These are phyloP conservation scores for Bathynomus jamesi DNA, from an alignment of 1,140 invertebrate species.

Conservation along the genomic window DNA sequence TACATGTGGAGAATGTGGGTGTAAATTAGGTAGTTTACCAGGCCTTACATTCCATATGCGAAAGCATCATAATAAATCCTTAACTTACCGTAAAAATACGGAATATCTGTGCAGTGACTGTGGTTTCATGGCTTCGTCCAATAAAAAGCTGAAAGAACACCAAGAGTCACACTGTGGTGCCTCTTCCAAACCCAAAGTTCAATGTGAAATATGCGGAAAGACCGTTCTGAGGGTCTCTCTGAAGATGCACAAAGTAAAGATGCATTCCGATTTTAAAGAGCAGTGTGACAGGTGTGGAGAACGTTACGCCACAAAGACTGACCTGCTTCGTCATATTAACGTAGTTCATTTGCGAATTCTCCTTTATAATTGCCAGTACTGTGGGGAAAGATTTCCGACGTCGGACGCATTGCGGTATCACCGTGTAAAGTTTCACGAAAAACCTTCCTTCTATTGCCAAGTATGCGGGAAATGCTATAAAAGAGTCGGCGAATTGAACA, in stretches of 20 bases:
- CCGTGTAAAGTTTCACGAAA: constrained; percentile 35
- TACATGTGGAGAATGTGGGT: constrained; percentile 36
- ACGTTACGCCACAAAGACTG: constrained; percentile 35
- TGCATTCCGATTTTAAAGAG: constrained; percentile 37
- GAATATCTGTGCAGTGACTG: constrained; percentile 36
- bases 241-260: constrained; percentile 37
- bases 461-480: constrained; percentile 37
- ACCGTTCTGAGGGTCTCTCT: constrained; percentile 36
- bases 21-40: constrained; percentile 33
- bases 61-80: constrained; percentile 36
- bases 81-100: constrained; percentile 31
- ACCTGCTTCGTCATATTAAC: constrained; percentile 33
- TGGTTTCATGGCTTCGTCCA: constrained; percentile 35
- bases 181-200: constrained; percentile 33
- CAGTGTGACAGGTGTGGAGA: constrained; percentile 37
- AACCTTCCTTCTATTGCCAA: constrained; percentile 37
- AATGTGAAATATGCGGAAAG: constrained; percentile 37
- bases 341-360: constrained; percentile 34
- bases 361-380: constrained; percentile 34
- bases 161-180: constrained; percentile 36
- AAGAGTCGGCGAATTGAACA: constrained; percentile 34
- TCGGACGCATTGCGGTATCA: constrained; percentile 36
- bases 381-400: constrained; percentile 32
- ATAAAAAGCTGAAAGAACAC: constrained; percentile 34
- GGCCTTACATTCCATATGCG: constrained; percentile 37